These are phyloP conservation scores for Serinus canaria DNA, from an alignment of 2,113 vertebrate genomes.

Conservation along the genomic window DNA sequence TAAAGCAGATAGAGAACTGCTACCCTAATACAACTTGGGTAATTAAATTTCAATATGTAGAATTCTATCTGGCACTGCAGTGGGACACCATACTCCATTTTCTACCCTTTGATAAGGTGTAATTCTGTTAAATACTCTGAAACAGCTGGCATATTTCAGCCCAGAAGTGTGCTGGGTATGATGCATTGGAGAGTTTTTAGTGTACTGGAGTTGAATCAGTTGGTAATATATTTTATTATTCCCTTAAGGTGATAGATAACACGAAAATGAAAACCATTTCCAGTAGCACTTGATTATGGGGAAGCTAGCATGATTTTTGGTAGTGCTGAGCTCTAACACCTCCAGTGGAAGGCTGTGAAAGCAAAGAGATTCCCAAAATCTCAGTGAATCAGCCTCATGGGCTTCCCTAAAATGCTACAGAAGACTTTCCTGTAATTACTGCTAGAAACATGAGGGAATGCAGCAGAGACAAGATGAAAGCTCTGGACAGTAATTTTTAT, in stretches of 20 bases:
- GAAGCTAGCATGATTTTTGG: not conserved
- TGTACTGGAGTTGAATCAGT: not conserved
- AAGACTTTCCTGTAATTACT: not conserved
- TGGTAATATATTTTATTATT: not conserved
- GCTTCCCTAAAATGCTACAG: not conserved
- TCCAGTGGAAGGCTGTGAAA: not conserved
- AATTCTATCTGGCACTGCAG: not conserved
- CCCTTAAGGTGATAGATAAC: not conserved
- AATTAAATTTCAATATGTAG: slow-evolving; percentile 45
- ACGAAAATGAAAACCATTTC: not conserved
- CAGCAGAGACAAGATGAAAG: not conserved
- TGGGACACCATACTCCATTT: not conserved
- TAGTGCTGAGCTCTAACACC: not conserved
- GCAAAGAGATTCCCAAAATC: not conserved
- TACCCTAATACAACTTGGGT: not conserved
- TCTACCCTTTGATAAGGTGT: not conserved
- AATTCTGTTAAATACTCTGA: slow-evolving; percentile 1
- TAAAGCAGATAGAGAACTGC: slow-evolving; percentile 10
- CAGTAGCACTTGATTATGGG: not conserved
- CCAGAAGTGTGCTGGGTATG: not conserved
- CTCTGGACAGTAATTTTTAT: not conserved
- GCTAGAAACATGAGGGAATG: not conserved
- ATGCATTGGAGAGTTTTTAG: not conserved
- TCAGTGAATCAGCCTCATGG: not conserved
- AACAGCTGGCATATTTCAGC: not conserved